Evolutionary conservation across 1,140 invertebrate species (phyloP), one percentile per base, ranked within the genome.

Genomic region (Cyclargus thomasi): DNA sequence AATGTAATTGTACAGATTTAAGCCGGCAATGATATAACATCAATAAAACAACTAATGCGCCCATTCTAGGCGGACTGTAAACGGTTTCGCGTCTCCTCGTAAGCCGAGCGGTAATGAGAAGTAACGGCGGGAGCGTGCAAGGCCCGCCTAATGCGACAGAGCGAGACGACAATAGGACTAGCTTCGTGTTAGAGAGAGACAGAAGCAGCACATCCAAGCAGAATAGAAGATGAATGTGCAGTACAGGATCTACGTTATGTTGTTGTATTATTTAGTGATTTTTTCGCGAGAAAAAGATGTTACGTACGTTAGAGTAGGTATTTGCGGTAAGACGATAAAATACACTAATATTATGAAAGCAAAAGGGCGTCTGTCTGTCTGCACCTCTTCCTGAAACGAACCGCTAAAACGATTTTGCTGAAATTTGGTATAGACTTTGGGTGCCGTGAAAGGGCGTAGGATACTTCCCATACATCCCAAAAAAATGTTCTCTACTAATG

Each of bases 51-150:
- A 82, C 64, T 80, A 80, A 85, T 78, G 76, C 82, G 69, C 63
- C 79, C 75, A 81, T 84, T 82, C 81, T 72, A 68, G 75, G 68
- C 75, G 83, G 74, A 81, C 76, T 76, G 82, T 81, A 83, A 85
- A 79, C 76, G 77, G 69, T 70, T 66, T 65, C 68, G 70, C 73
- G 76, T 74, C 71, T 72, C 67, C 67, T 65, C 65, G 75, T 82
- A 82, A 83, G 82, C 81, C 76, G 62, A 18, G 72, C 66, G 75
- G 70, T 90, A 88, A 90, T 88, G 85, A 88, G 81, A 76, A 90
- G 73, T 83, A 86, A 90, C 83, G 84, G 75, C 76, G 64, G 68
- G 74, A 71, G 78, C 87, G 85, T 90, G 87, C 71, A 71, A 80
- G 64, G 83, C 70, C 73, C 74, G 70, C 79, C 72, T 86, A 86